Evolutionary conservation across 2,888 invertebrate genomes (phyloP), one percentile per base, ranked within the genome.

Genomic region (Physocephala rufipes): DNA sequence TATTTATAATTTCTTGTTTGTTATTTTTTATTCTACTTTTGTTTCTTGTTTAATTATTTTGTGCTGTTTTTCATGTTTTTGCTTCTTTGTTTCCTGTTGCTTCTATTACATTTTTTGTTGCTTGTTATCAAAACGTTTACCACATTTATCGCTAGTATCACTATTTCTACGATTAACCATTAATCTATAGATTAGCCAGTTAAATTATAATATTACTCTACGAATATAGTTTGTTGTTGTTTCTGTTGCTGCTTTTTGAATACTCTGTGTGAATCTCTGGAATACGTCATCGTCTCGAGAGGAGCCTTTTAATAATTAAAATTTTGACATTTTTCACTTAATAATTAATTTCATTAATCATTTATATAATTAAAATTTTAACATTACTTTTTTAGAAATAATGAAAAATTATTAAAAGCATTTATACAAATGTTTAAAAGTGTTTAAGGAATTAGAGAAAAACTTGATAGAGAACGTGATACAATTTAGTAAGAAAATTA

Each of bases 111-210:
- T 21, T 53, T n/a, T 51, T 16, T n/a, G 15, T 51, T 49, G 21
- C 2, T 3, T 16, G n/a, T 21, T 58, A 58, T 53, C 26, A 21
- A 73, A 67, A 58, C 53, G 55, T 68, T 61, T 45, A 53, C 36
- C 55, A 70, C 45, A 53, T 30, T 28, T 36, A 36, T 9, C 63
- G 51, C 73, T 73, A 73, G 51, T 71, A 73, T 73, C 73, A 73
- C 73, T 73, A 73, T 67, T 71, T 68, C 73, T 73, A 73, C 67
- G 55, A 64, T 63, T 59, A 61, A 73, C 67, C 68, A 71, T 65
- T n/a, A n/a, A n/a, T n/a, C n/a, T n/a, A n/a, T n/a, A n/a, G n/a
- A n/a, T 58, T 64, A 61, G 55, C 51, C 28, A 55, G 45, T 63
- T 67, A 47, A 58, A 16, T 53, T 70, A 43, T 67, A n/a, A n/a